phyloP scores from a whole-genome alignment of 2,888 invertebrate species.

The Acanthococcus lagerstroemiae region DNA sequence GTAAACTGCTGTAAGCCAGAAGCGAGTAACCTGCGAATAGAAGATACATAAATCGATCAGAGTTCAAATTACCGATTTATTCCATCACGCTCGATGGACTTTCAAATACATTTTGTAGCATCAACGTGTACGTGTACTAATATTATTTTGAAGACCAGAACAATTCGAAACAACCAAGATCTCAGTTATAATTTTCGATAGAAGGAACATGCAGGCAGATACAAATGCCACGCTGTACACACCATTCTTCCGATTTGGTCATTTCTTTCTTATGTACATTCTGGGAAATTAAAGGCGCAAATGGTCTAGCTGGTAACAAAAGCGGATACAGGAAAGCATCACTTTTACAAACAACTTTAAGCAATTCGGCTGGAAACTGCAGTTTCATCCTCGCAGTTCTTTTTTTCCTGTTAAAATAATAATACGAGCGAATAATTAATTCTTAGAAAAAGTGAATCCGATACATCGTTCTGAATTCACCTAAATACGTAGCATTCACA shows the following conservation, averaged over 20 bases:
- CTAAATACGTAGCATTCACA: neutral
- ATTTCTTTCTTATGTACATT: neutral
- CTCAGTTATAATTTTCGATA: neutral
- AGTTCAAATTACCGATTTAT: no score
- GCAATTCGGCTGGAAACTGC: neutral
- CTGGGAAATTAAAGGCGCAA: neutral
- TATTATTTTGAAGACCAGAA: no score
- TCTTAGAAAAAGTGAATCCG: no score
- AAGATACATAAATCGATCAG: neutral
- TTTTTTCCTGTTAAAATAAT: neutral
- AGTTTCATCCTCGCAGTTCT: neutral
- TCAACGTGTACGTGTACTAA: no score
- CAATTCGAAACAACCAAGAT: no score
- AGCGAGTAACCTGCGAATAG: neutral
- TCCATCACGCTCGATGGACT: no score
- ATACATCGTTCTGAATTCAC: neutral
- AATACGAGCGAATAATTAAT: no score
- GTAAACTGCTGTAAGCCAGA: conserved; percentile 4
- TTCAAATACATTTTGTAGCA: no score
- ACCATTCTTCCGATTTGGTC: conserved; percentile 23
- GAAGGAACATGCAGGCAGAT: neutral
- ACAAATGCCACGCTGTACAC: neutral
- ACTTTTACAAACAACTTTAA: conserved; percentile 14
- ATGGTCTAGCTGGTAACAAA: conserved; percentile 9
- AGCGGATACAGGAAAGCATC: conserved; percentile 15